Conservation (phyloP, 2,888 invertebrate species). For the Meteorus cinctellus region DNA sequence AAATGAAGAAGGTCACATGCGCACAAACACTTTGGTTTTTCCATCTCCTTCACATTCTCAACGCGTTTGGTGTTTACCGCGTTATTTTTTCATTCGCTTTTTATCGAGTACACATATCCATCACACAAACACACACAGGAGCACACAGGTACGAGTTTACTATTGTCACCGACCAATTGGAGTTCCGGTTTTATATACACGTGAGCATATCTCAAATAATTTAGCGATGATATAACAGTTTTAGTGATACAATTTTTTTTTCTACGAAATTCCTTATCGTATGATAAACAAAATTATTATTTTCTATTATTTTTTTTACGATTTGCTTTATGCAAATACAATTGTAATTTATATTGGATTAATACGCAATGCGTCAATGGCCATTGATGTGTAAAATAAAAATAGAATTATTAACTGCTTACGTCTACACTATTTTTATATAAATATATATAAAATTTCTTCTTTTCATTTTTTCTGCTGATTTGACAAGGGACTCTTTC, state of each 20-base stretch:
- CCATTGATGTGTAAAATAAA: constrained; percentile 21
- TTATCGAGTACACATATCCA: not conserved
- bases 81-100: constrained; percentile 8
- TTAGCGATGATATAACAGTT: not conserved
- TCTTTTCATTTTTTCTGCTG: constrained; percentile 19
- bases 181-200: constrained; percentile 1
- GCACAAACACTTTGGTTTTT: not conserved
- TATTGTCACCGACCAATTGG: not conserved
- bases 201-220: not conserved
- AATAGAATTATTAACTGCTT: constrained; percentile 32
- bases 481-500: constrained; percentile 26
- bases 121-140: too few relatives aligned
- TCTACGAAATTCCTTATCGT: not conserved
- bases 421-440: not conserved
- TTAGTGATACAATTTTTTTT: not conserved
- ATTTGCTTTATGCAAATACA: not conserved
- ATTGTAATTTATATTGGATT: not conserved
- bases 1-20: constrained; percentile 18
- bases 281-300: not conserved
- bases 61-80: not conserved
- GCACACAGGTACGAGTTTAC: too few relatives aligned
- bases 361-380: not conserved
- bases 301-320: too few relatives aligned
- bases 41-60: constrained; percentile 24
- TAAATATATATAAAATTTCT: not conserved